A percentile compares a stretch with the other conserved stretches of the same genome.
phyloP scores from a whole-genome alignment of 2,888 invertebrate genomes.

The Drosophila koepferae region DNA sequence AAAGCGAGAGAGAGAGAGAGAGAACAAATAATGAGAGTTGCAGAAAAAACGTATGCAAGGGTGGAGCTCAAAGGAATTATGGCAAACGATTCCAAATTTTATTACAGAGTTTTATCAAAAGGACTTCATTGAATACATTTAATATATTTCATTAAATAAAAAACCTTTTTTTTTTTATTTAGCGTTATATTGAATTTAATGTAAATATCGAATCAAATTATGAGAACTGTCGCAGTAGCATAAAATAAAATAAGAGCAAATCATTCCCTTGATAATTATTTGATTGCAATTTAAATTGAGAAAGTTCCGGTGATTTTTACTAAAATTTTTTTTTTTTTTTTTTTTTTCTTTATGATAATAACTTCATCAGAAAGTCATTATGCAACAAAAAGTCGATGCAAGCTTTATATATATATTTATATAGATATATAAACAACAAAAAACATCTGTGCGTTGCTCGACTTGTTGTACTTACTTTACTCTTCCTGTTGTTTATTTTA shows the following conservation, averaged over 20 bases:
- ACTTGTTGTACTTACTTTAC: constrained; percentile 39
- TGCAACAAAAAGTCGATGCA: constrained; percentile 19
- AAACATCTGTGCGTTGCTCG: constrained; percentile 45
- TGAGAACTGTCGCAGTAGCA: not conserved
- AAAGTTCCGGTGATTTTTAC: not conserved
- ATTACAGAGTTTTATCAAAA: constrained; percentile 9
- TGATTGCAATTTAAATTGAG: not conserved
- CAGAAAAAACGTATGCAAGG: not conserved
- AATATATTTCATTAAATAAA: not conserved
- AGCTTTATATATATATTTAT: constrained; percentile 12
- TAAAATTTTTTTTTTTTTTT: not conserved
- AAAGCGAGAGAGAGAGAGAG: not conserved
- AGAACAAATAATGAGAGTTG: not conserved
- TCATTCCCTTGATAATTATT: not conserved
- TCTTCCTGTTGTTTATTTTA: constrained; percentile 35
- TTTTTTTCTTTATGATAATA: constrained; percentile 2
- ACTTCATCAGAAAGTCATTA: constrained; percentile 51
- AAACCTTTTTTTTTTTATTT: not conserved
- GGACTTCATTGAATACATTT: not conserved
- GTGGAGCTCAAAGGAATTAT: constrained; percentile 1
- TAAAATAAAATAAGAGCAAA: not conserved
- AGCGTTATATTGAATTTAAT: not conserved
- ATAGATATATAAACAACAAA: constrained; percentile 28
- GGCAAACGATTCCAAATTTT: constrained; percentile 6
- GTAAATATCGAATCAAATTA: not conserved